Evolutionary conservation across 2,888 invertebrate species (phyloP), one percentile per base, ranked within the genome.

Genomic region (Lepidochrysops patricia): DNA sequence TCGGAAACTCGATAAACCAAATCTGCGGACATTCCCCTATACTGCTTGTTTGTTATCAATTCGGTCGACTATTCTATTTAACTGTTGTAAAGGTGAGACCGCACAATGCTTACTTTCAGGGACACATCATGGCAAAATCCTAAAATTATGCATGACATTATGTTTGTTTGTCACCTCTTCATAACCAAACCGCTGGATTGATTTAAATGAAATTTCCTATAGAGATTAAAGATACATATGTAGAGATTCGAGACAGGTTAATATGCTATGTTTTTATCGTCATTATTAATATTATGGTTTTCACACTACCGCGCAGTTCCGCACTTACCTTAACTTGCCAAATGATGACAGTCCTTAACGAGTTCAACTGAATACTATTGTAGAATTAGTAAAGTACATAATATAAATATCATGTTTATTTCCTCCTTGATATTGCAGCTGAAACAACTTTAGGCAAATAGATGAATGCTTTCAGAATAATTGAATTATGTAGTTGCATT

Each of bases 1-100:
- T 26, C 48, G 23, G 26, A 50, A 43, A n/a, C 26, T 26, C 50
- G n/a, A 50, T 50, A 50, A 29, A n/a, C 48, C 13, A 19, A 23
- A 29, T 58, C 58, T 32, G 54, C 52, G 58, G 58, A 59, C 52
- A 19, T 57, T 57, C 57, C 52, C 58, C 58, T 58, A 37, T 52
- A 58, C 25, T 15, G 50, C 49, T 43, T 60, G 58, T 60, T 62
- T 58, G 48, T 49, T 56, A 59, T 61, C 57, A 29, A 60, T 48
- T 57, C 56, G 49, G 58, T 62, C 57, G 58, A 50, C 58, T 57
- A 62, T 62, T 62, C 58, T 58, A 60, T 60, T 62, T 58, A 49
- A 54, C 56, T n/a, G n/a, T n/a, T n/a, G n/a, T n/a, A n/a, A n/a
- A n/a, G n/a, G n/a, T n/a, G n/a, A n/a, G n/a, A n/a, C n/a, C n/a